These are phyloP conservation scores for Halcyon badia DNA, from an alignment of 2,797 vertebrate genomes.

Conservation along the genomic window DNA sequence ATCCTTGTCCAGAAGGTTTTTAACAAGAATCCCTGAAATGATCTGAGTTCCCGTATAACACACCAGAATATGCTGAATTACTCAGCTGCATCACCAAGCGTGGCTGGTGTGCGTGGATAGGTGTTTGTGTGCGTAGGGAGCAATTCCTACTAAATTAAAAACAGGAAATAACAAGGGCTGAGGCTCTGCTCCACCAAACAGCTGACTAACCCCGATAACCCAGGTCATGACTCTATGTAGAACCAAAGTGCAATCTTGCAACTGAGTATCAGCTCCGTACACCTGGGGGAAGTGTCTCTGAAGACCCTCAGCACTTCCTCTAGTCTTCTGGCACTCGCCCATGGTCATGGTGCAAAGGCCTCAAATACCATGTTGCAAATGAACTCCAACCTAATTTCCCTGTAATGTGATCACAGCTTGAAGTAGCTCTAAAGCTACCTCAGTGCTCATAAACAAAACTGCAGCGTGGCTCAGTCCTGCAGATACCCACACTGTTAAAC, in stretches of 20 bases:
- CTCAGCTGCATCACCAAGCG: neutral
- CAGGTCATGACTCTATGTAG: neutral
- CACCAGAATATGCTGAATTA: neutral
- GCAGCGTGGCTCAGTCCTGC: neutral
- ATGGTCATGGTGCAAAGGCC: neutral
- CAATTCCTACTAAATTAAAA: neutral
- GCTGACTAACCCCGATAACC: neutral
- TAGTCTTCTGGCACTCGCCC: neutral
- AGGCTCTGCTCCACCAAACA: neutral
- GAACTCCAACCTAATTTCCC: neutral
- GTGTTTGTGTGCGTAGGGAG: neutral
- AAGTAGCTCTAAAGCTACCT: neutral
- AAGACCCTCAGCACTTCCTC: rapidly evolving
- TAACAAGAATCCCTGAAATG: neutral
- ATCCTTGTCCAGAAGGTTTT: neutral
- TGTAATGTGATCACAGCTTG: neutral
- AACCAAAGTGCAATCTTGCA: neutral
- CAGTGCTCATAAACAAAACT: neutral
- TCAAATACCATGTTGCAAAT: rapidly evolving
- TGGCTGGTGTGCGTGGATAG: neutral
- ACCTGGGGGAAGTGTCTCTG: neutral
- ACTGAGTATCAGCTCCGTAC: neutral
- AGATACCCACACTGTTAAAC: neutral
- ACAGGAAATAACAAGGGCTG: neutral
- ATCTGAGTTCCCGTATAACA: neutral